Evolutionary conservation across 2,113 vertebrate genomes (phyloP).

Genomic region (Sinocyclocheilus rhinocerous): DNA sequence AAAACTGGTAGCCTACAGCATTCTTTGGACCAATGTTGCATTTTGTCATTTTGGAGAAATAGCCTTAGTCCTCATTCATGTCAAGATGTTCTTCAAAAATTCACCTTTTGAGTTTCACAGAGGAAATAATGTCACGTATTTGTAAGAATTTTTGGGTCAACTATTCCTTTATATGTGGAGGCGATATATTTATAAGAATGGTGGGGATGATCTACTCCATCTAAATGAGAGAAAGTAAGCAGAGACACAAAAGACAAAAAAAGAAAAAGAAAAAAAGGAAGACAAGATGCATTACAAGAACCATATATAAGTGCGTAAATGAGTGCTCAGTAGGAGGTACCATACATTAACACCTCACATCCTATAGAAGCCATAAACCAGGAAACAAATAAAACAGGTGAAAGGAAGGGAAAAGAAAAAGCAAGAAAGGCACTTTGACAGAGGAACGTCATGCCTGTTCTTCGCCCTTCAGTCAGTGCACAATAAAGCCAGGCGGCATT

Average conservation of each 20-base stretch:
- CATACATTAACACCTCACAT: constrained; percentile 32
- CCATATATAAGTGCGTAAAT: constrained; percentile 15
- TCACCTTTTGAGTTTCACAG: background rate
- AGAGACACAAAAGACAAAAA: constrained; percentile 41
- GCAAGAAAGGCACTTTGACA: constrained; percentile 37
- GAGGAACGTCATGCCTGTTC: constrained; percentile 37
- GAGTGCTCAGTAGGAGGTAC: background rate
- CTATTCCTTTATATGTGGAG: background rate
- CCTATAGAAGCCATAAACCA: constrained; percentile 21
- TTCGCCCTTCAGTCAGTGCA: constrained; percentile 66
- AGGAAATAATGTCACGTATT: background rate
- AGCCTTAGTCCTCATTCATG: background rate
- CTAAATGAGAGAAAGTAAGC: background rate
- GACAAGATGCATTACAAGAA: constrained; percentile 25
- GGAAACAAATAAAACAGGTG: constrained; percentile 18
- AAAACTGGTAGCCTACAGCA: background rate
- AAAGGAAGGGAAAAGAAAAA: constrained; percentile 17
- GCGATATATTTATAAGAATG: background rate
- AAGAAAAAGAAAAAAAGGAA: constrained; percentile 39
- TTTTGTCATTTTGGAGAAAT: background rate
- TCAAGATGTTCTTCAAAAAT: background rate
- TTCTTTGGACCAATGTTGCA: background rate
- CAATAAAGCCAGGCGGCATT: constrained; percentile 73
- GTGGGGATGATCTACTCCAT: background rate
- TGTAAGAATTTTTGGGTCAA: background rate